Evolutionary conservation across 2,113 vertebrate genomes (phyloP).

Genomic region (Strix uralensis): DNA sequence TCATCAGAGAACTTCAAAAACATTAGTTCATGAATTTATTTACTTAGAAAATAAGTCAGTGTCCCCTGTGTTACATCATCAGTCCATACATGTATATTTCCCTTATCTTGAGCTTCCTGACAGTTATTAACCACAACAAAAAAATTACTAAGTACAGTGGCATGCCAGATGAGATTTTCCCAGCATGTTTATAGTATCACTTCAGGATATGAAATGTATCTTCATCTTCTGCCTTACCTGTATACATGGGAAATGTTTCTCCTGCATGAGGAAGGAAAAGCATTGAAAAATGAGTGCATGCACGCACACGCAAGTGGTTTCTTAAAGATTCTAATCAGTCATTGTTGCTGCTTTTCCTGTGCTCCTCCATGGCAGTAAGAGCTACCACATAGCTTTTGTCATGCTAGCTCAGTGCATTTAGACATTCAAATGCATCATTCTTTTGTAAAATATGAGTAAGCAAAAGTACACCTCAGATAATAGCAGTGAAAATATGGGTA

Average conservation of each 20-base stretch:
- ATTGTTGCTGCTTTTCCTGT: neutral
- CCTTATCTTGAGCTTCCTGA: neutral
- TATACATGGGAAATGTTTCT: neutral
- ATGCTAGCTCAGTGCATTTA: neutral
- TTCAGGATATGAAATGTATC: neutral
- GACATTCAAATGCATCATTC: neutral
- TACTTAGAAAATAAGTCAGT: neutral
- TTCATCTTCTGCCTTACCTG: neutral
- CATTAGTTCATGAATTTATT: neutral
- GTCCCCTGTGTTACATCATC: neutral
- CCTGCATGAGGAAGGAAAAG: neutral
- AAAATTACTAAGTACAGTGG: neutral
- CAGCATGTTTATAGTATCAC: neutral
- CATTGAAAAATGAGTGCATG: neutral
- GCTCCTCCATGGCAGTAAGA: neutral
- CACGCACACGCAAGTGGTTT: neutral
- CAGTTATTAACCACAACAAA: neutral
- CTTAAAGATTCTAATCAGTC: slow-evolving; percentile 16
- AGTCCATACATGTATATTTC: neutral
- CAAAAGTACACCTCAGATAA: neutral
- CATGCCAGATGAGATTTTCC: neutral
- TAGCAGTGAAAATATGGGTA: neutral
- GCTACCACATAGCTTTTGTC: neutral
- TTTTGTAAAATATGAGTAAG: neutral
- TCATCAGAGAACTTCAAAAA: neutral